Conservation (phyloP, 2,797 vertebrate species). For the Enteromius anoplus region DNA sequence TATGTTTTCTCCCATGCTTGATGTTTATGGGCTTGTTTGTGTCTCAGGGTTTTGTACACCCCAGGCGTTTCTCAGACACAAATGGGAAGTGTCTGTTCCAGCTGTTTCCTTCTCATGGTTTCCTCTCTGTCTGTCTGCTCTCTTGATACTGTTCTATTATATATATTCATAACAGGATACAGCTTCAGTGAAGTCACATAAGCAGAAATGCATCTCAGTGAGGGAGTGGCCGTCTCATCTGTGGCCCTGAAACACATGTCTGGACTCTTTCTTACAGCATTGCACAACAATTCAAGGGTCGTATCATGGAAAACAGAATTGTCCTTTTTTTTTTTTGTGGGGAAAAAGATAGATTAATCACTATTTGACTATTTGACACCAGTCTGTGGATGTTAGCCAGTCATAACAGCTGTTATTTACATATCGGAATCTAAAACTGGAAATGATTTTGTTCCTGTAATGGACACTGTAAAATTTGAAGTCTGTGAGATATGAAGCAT, state of each 20-base stretch:
- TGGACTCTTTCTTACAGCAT: not conserved
- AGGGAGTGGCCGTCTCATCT: not conserved
- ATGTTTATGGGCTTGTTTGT: constrained; percentile 5
- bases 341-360: not conserved
- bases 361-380: not conserved
- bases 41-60: not conserved
- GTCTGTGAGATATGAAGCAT: not conserved
- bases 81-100: constrained; percentile 34
- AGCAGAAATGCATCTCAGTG: not conserved
- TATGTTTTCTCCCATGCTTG: not conserved
- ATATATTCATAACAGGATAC: constrained; percentile 3
- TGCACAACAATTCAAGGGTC: not conserved
- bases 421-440: not conserved
- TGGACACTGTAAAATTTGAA: not conserved
- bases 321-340: not conserved
- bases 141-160: constrained; percentile 25
- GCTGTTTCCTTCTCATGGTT: constrained; percentile 37
- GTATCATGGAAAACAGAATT: not conserved
- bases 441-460: not conserved
- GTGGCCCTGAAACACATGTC: not conserved
- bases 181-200: not conserved
- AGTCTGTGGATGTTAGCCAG: not conserved
- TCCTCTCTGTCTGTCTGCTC: constrained; percentile 8
- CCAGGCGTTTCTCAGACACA: not conserved
- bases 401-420: not conserved